These are phyloP conservation scores for Tyrannus savana DNA, from an alignment of 2,113 vertebrate species.

Conservation along the genomic window DNA sequence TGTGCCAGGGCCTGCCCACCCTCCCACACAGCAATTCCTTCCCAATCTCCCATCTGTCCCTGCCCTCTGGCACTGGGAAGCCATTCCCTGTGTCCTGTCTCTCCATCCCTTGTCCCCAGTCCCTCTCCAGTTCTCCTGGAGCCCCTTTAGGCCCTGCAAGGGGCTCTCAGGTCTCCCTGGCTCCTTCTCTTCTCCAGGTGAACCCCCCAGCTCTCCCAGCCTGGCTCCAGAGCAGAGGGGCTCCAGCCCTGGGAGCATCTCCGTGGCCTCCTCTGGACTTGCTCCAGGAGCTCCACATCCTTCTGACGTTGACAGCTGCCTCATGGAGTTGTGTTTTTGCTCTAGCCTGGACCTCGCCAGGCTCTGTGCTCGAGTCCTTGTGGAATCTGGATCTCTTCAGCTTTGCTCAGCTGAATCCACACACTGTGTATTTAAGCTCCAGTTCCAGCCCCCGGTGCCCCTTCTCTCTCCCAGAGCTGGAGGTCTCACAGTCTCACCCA, in stretches of 20 bases:
- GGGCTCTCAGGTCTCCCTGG: neutral
- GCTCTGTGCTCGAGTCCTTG: neutral
- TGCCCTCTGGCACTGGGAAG: neutral
- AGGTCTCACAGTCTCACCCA: fast-evolving
- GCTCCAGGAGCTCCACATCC: neutral
- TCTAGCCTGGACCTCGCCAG: neutral
- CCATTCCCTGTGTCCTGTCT: neutral
- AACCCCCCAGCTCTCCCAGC: neutral
- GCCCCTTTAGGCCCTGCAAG: neutral
- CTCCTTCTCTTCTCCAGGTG: neutral
- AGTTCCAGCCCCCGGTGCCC: neutral
- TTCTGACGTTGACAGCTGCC: neutral
- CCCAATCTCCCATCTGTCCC: neutral
- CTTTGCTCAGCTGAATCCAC: neutral
- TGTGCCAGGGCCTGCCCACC: neutral
- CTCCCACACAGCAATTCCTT: neutral
- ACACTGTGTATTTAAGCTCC: neutral
- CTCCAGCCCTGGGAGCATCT: neutral
- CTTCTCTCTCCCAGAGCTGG: neutral
- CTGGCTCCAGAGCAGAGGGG: neutral
- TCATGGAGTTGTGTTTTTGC: neutral
- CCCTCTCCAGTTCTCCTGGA: neutral
- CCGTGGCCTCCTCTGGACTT: neutral
- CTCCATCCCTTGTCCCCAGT: neutral
- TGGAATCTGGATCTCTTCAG: neutral